Evolutionary conservation across 2,797 vertebrate species (phyloP).

Genomic region (Phalanger gymnotis): DNA sequence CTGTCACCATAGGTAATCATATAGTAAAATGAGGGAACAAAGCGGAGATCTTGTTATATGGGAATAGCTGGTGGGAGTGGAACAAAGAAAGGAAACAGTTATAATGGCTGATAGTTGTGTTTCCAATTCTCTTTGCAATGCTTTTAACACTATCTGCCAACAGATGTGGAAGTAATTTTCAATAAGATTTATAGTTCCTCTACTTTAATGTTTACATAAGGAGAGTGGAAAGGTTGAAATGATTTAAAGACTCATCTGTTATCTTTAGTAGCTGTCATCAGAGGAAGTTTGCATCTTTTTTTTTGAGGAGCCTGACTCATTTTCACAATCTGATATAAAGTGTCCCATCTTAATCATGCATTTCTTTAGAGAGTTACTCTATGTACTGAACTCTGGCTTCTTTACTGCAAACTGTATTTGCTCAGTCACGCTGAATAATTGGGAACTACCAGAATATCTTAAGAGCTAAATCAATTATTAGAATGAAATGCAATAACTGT

Average conservation of each 20-base stretch:
- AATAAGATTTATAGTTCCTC: neutral
- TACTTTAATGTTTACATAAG: neutral
- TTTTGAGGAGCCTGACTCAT: neutral
- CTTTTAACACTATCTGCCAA: neutral
- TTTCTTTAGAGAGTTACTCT: neutral
- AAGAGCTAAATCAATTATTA: neutral
- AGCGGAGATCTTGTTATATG: neutral
- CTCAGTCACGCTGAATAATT: neutral
- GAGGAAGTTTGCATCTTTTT: neutral
- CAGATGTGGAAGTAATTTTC: neutral
- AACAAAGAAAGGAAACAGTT: neutral
- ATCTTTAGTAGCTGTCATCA: constrained; percentile 18
- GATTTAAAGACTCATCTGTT: constrained; percentile 1
- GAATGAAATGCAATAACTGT: neutral
- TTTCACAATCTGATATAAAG: constrained; percentile 28
- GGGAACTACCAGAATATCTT: constrained; percentile 15
- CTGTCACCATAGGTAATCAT: neutral
- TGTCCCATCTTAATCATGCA: neutral
- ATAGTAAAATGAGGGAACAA: neutral
- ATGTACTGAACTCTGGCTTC: neutral
- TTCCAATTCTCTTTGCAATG: neutral
- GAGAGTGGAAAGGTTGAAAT: constrained; percentile 5
- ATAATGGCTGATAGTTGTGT: neutral
- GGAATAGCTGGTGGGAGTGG: neutral
- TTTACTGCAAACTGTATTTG: neutral